Conservation (phyloP, 2,113 vertebrate genomes). For the Atrichornis clamosus region DNA sequence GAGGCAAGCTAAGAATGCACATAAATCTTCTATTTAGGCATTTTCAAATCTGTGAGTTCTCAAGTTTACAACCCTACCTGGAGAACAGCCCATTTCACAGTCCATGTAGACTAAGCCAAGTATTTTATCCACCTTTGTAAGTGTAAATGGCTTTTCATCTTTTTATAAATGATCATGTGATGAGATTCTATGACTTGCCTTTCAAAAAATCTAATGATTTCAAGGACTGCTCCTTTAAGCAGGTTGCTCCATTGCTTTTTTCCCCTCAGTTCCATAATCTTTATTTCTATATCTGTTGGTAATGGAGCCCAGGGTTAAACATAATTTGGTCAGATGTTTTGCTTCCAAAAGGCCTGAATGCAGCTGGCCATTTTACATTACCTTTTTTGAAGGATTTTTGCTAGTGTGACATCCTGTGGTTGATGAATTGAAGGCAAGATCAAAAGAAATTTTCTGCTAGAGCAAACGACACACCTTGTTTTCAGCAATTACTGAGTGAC, state of each 20-base stretch:
- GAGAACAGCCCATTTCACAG: slow-evolving; percentile 5
- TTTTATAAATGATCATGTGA: neutral
- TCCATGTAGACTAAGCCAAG: neutral
- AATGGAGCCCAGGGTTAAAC: neutral
- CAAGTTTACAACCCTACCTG: slow-evolving; percentile 38
- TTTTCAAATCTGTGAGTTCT: slow-evolving; percentile 42
- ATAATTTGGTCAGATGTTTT: neutral
- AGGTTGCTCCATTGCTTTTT: neutral
- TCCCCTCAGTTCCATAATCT: neutral
- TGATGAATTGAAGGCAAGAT: neutral
- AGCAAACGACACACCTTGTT: neutral
- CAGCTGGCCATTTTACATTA: neutral
- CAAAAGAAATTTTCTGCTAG: neutral
- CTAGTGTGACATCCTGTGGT: neutral
- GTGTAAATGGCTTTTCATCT: neutral
- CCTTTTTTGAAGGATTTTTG: neutral
- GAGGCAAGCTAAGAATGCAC: slow-evolving; percentile 6
- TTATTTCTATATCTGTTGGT: slow-evolving; percentile 18
- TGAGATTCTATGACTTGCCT: neutral
- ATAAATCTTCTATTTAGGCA: slow-evolving; percentile 26
- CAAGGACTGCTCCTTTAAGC: neutral
- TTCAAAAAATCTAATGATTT: neutral
- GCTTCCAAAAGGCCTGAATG: neutral
- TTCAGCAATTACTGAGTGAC: neutral
- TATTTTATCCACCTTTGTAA: neutral